Evolutionary conservation across 2,888 invertebrate species (phyloP).

Genomic region (Drosophila lutescens): DNA sequence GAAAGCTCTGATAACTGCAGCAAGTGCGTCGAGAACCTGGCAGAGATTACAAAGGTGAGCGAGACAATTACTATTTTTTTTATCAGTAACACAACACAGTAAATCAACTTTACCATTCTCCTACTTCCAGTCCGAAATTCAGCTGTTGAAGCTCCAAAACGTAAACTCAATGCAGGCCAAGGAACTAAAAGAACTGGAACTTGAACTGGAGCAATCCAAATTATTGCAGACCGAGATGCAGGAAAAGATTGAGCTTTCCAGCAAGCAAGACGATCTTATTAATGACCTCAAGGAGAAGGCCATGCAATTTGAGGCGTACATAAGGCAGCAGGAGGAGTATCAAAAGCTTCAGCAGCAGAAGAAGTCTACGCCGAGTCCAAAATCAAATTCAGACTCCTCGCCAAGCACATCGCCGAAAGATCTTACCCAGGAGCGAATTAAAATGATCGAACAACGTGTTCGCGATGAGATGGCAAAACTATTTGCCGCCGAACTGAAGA

Average conservation of each 20-base stretch:
- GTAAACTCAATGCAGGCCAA: conserved; percentile 74
- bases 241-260: conserved; percentile 83
- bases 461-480: conserved; percentile 89
- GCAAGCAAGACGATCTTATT: conserved; percentile 87
- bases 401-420: conserved; percentile 77
- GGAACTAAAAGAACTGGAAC: conserved; percentile 73
- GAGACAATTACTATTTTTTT: not conserved
- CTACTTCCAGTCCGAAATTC: conserved; percentile 80
- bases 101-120: not conserved
- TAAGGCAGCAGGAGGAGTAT: conserved; percentile 83
- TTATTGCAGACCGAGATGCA: conserved; percentile 80
- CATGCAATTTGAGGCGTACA: conserved; percentile 88
- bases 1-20: conserved; percentile 73
- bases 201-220: conserved; percentile 81
- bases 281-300: conserved; percentile 87
- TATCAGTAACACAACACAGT: not conserved
- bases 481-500: conserved; percentile 87
- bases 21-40: conserved; percentile 79
- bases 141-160: conserved; percentile 80
- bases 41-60: conserved; percentile 81
- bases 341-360: conserved; percentile 52
- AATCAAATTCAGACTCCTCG: conserved; percentile 14
- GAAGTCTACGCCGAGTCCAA: conserved; percentile 31
- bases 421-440: conserved; percentile 78
- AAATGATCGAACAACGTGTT: conserved; percentile 84